A percentile compares a stretch with the other conserved stretches of the same genome.
Conservation (phyloP, 2,113 vertebrate species). For the Strigops habroptila region DNA sequence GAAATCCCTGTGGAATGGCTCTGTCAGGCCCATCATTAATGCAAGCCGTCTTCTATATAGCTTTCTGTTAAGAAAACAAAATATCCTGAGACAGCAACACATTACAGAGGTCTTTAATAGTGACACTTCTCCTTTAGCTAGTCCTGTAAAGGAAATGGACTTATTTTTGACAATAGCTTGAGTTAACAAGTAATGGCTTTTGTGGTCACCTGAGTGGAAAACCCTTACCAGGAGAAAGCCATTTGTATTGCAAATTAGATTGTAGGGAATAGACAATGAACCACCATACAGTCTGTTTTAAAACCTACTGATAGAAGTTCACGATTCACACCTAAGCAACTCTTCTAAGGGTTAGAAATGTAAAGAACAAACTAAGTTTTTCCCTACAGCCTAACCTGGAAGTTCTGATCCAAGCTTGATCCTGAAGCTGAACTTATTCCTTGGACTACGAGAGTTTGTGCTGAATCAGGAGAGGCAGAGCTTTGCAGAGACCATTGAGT, state of each 20-base stretch:
- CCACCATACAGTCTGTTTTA: neutral
- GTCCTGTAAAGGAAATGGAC: neutral
- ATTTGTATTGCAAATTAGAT: slow-evolving; percentile 16
- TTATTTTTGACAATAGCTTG: neutral
- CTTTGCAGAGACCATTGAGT: neutral
- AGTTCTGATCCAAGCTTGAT: neutral
- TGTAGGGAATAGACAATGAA: neutral
- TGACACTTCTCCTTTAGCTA: neutral
- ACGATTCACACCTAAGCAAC: neutral
- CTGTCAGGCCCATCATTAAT: neutral
- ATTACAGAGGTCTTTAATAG: neutral
- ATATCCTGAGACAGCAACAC: neutral
- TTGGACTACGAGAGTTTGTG: neutral
- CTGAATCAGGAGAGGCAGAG: neutral
- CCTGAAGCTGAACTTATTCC: neutral
- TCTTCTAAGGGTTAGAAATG: neutral
- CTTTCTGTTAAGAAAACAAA: neutral
- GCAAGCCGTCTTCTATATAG: neutral
- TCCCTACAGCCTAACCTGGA: neutral
- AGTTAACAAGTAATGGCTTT: neutral
- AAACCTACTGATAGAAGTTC: neutral
- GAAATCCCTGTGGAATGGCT: neutral
- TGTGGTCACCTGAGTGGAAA: neutral
- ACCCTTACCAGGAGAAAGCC: neutral
- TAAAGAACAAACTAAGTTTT: neutral